Evolutionary conservation across 2,113 vertebrate genomes (phyloP).

Genomic region (Oryctolagus cuniculus): mOryCun1.1 NC_091439.1:70656501-70657000

Average conservation of each 20-base stretch:
- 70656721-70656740: not conserved
- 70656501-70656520: no score
- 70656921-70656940: not conserved
- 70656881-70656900: not conserved
- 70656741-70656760: not conserved
- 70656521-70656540: no score
- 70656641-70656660: not conserved
- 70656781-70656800: not conserved
- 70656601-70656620: not conserved
- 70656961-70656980: not conserved
- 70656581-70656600: not conserved
- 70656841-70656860: not conserved
- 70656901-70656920: not conserved
- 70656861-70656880: not conserved
- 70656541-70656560: no score
- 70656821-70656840: not conserved
- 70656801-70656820: not conserved
- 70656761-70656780: not conserved
- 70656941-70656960: not conserved
- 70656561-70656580: no score
- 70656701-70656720: not conserved
- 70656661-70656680: not conserved
- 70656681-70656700: not conserved
- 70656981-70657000: not conserved
- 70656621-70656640: slow-evolving; percentile 22